phyloP scores from a whole-genome alignment of 2,797 vertebrate species.

The Phyllotis vaccarum region DNA sequence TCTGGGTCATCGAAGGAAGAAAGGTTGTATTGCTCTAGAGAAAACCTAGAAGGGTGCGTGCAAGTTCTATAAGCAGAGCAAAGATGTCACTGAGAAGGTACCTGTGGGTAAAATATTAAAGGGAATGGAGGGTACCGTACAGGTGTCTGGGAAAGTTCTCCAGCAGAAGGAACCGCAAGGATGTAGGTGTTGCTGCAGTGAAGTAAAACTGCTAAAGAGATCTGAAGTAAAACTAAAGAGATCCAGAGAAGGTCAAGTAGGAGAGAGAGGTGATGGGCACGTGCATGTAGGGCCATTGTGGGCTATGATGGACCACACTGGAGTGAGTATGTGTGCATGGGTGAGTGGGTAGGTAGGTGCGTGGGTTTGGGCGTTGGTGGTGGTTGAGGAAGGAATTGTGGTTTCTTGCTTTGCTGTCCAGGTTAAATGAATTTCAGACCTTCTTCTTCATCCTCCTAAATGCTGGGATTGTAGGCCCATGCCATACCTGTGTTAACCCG shows the following conservation, averaged over 20 bases:
- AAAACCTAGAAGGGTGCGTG: neutral
- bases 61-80: neutral
- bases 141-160: neutral
- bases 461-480: neutral
- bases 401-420: neutral
- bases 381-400: neutral
- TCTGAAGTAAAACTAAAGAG: too few species aligned
- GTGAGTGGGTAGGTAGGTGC: too few species aligned
- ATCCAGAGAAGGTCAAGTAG: neutral
- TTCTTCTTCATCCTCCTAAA: neutral
- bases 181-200: neutral
- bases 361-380: neutral
- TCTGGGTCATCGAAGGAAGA: neutral
- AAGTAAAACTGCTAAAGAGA: too few species aligned
- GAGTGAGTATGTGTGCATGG: neutral
- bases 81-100: neutral
- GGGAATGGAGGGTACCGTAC: neutral
- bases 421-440: neutral
- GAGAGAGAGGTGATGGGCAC: neutral
- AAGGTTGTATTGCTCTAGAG: neutral
- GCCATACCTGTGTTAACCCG: neutral
- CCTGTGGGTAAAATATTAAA: neutral
- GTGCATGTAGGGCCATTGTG: neutral
- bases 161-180: neutral
- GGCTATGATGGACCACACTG: neutral